Evolutionary conservation across 1,140 invertebrate genomes (phyloP).

Genomic region (Ostrea edulis): DNA sequence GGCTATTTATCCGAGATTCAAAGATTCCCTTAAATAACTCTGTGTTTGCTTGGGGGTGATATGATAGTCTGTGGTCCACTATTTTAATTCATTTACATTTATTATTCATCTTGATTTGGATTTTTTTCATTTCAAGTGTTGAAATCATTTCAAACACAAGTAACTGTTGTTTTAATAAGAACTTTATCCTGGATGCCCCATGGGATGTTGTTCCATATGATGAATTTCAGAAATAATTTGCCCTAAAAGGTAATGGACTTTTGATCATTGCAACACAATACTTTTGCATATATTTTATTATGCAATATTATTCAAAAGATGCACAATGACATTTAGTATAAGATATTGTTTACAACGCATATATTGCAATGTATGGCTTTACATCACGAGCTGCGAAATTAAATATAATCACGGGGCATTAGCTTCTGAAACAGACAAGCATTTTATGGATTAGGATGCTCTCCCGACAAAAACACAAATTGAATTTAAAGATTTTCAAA

Average conservation of each 20-base stretch:
- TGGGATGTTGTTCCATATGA: neutral
- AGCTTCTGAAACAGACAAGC: no score
- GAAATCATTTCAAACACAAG: neutral
- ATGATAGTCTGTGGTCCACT: constrained; percentile 16
- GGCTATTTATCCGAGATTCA: neutral
- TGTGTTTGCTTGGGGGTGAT: constrained; percentile 10
- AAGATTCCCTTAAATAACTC: constrained; percentile 27
- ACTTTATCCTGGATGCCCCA: neutral
- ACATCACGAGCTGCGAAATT: neutral
- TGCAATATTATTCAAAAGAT: no score
- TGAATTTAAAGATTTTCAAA: neutral
- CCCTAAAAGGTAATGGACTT: no score
- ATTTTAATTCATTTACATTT: constrained; percentile 32
- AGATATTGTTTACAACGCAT: no score
- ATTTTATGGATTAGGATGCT: neutral
- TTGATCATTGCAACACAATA: no score
- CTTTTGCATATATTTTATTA: no score
- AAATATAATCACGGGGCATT: no score
- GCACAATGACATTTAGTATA: no score
- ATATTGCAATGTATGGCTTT: no score
- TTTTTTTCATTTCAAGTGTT: constrained; percentile 24
- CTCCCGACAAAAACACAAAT: neutral
- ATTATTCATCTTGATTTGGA: constrained; percentile 1
- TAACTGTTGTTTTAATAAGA: constrained; percentile 16
- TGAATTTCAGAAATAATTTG: no score